Evolutionary conservation across 2,888 invertebrate genomes (phyloP), one percentile per base, ranked within the genome.

Genomic region (Leptogaster cylindrica): DNA sequence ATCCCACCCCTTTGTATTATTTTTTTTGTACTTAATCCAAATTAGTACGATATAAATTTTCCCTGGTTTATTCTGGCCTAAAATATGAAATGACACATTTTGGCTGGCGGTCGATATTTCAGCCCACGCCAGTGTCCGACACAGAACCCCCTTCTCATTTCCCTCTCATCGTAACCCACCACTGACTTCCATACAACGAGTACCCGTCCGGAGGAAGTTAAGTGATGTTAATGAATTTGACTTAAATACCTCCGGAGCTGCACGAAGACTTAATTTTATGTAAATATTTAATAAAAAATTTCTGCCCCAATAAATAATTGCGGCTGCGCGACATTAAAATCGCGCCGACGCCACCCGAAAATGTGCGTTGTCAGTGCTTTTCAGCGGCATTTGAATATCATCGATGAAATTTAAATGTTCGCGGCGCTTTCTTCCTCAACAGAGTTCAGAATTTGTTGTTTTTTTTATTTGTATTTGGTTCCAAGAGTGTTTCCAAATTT

Each of bases 81-180:
- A 63, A 46, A 61, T 61, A 61, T 61, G 61, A 61, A 48, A 64
- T 64, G 64, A 48, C 46, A 64, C 48, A 64, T 31, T 64, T 64
- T 23, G 64, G 48, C 8, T 20, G 20, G 31, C 33, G 48, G 48
- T 64, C 64, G 31, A 64, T 64, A 64, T 64, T 48, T 64, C 16
- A 61, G 28, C 41, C 41, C 41, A 61, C 44, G 44, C 51, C 41
- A n/a, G 16, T 28, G 31, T 28, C n/a, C n/a, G n/a, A n/a, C n/a
- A n/a, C n/a, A n/a, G n/a, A n/a, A n/a, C n/a, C n/a, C 7, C 27
- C 18, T 14, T 44, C 27, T 61, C 27, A 61, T 61, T 61, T 16
- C 18, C n/a, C 46, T 10, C 44, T 18, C n/a, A n/a, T n/a, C n/a
- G n/a, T n/a, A n/a, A n/a, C n/a, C n/a, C n/a, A n/a, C n/a, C n/a